phyloP scores from a whole-genome alignment of 2,797 vertebrate genomes.

The Vultur gryphus region DNA sequence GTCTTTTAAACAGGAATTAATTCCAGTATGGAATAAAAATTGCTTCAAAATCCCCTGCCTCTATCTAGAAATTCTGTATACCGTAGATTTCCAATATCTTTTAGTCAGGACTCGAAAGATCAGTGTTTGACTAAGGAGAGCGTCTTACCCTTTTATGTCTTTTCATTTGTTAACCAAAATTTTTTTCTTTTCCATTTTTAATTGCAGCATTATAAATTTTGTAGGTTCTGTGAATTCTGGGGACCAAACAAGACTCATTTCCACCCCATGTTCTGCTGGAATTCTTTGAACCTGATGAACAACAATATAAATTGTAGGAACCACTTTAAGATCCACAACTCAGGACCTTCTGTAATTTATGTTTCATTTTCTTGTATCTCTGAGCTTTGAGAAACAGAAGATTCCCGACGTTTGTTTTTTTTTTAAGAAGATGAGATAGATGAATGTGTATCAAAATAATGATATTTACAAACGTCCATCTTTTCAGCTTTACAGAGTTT shows the following conservation, averaged over 20 bases:
- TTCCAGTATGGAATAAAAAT: not conserved
- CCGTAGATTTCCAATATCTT: not conserved
- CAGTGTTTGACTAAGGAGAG: not conserved
- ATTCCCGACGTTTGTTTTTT: not conserved
- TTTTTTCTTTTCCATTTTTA: not conserved
- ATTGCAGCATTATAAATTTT: not conserved
- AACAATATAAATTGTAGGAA: not conserved
- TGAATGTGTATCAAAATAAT: not conserved
- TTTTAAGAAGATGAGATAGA: not conserved
- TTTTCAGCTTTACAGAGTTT: not conserved
- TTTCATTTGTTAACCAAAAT: not conserved
- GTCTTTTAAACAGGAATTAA: not conserved
- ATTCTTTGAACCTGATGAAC: not conserved
- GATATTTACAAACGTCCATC: not conserved
- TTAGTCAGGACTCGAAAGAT: not conserved
- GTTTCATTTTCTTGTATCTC: not conserved
- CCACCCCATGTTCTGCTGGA: accelerated
- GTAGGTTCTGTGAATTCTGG: not conserved
- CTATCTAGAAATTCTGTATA: not conserved
- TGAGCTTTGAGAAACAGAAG: not conserved
- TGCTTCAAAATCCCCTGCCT: not conserved
- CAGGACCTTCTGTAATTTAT: not conserved
- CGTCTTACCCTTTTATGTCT: accelerated
- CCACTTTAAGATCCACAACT: not conserved
- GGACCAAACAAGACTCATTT: not conserved